Evolutionary conservation across 2,888 invertebrate species (phyloP).

Genomic region (Agrotis puta): DNA sequence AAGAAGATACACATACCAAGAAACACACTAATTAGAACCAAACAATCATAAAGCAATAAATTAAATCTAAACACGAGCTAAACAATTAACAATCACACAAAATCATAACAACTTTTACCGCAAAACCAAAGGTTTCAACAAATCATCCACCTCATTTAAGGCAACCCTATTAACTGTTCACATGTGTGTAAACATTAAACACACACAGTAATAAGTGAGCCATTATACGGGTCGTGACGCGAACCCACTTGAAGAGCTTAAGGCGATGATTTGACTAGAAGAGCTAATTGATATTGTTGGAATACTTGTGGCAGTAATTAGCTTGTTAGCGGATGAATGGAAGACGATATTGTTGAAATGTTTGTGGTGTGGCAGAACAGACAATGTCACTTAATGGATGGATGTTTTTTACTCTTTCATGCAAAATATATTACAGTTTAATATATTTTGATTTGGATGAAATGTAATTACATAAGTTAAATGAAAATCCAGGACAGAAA

Average conservation of each 20-base stretch:
- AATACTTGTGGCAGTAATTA: neutral
- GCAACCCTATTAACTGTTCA: neutral
- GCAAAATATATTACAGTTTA: too few species aligned
- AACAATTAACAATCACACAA: too few species aligned
- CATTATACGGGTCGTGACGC: conserved; percentile 3
- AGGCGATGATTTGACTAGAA: neutral
- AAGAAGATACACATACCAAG: neutral
- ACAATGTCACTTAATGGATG: too few species aligned
- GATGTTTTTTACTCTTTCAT: too few species aligned
- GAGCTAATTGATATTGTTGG: neutral
- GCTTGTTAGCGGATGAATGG: neutral
- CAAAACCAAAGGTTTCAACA: neutral
- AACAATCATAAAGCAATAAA: neutral
- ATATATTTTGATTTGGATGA: too few species aligned
- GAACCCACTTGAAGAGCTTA: conserved; percentile 9
- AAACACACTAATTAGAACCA: too few species aligned
- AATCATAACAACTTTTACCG: neutral
- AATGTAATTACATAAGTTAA: too few species aligned
- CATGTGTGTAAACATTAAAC: neutral
- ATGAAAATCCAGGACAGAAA: too few species aligned
- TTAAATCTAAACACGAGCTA: neutral
- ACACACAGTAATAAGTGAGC: neutral
- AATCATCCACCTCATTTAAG: neutral
- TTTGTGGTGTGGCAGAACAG: too few species aligned
- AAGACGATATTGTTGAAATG: neutral